Evolutionary conservation across 2,113 vertebrate genomes (phyloP), one percentile per base, ranked within the genome.

Genomic region (Mormoops blainvillei): DNA sequence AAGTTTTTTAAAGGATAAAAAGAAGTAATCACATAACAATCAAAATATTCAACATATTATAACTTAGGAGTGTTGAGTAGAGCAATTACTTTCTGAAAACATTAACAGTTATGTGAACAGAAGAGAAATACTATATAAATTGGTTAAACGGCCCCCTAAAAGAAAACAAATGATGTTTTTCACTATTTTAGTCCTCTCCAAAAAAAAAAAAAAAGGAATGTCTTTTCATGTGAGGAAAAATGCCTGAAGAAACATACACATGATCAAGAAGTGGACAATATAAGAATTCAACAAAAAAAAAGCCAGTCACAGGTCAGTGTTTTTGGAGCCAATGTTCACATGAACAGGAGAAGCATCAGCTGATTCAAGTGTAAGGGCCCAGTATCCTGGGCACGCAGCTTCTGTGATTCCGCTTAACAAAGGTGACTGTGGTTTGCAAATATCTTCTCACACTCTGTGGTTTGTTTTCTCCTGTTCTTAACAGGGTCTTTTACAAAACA

Each of bases 261-360:
- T 1, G 11, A 58, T 12, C 13, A 41, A 85, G 4, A 80, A 28
- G 28, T 22, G 9, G 26, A 48, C 6, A 45, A 73, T 2, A 18
- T 5, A 1, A 28, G 15, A 78, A 7, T 10, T 19, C 56, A 70
- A n/a, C 0, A 16, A 19, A 20, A 28, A 58, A 76, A 58, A 50
- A 33, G 4, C 52, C 20, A 38, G 22, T 80, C 14, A 70, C 13
- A 43, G 48, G 5, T 26, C 45, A 71, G 26, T 18, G 70, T 19
- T 41, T 54, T 87, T 13, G 19, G n/a, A 76, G 28, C 3, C 43
- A 2, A 63, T 13, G 14, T 82, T 61, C 19, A 74, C 3, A 85
- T 5, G 7, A 2, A 33, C 5, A 68, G 41, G 41, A 48, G 33
- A 54, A 31, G 0, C 6, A 22, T 70, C 19, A 76, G 1, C 0